Conservation (phyloP, 1,140 invertebrate genomes). For the Anoplolepis gracilipes region DNA sequence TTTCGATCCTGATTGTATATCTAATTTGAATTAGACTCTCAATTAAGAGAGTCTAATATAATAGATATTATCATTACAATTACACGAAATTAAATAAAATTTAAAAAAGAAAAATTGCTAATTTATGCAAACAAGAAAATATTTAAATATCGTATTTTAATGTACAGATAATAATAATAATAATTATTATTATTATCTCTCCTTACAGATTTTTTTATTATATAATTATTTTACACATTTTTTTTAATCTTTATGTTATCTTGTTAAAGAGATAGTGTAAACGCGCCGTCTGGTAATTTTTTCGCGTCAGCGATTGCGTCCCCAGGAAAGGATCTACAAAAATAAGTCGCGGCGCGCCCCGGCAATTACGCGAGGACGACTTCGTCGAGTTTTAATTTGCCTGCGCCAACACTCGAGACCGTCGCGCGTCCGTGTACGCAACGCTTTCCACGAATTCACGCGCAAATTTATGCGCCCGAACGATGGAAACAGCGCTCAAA, state of each 20-base stretch:
- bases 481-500: conserved; percentile 57
- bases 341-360: conserved; percentile 69
- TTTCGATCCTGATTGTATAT: neutral
- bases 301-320: conserved; percentile 46
- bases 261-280: conserved; percentile 44
- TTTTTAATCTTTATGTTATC: neutral
- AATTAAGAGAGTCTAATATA: neutral
- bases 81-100: neutral
- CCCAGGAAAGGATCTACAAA: conserved; percentile 63
- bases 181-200: too few relatives aligned
- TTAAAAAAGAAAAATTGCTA: neutral
- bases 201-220: neutral
- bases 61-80: neutral
- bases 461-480: conserved; percentile 70
- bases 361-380: conserved; percentile 73
- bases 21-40: neutral
- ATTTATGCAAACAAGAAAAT: neutral
- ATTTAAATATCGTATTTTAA: neutral
- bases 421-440: conserved; percentile 22
- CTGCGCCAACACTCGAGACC: conserved; percentile 46
- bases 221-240: neutral
- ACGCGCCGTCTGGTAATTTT: conserved; percentile 46
- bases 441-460: conserved; percentile 66
- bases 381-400: conserved; percentile 74
- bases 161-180: neutral